Conservation (phyloP, 1,140 invertebrate genomes). For the Ganaspis sp. region DNA sequence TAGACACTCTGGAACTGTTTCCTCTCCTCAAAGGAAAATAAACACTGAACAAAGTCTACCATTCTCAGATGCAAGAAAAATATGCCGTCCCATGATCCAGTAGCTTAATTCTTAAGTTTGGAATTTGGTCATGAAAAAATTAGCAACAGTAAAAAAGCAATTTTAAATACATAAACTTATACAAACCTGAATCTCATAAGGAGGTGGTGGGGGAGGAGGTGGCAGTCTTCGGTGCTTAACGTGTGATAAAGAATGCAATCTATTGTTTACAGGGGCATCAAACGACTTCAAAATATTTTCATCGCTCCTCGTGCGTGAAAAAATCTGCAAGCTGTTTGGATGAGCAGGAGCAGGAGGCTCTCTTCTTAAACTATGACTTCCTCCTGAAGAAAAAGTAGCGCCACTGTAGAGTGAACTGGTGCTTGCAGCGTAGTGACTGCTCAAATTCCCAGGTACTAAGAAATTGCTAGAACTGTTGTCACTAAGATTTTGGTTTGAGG, state of each 20-base stretch:
- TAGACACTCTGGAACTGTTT: no score
- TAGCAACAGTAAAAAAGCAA: neutral
- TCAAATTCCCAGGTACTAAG: constrained; percentile 62
- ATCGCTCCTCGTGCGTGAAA: constrained; percentile 84
- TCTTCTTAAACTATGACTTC: constrained; percentile 74
- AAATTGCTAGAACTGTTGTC: constrained; percentile 64
- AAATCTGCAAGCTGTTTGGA: constrained; percentile 74
- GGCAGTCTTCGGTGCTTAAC: constrained; percentile 81
- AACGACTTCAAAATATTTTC: constrained; percentile 86
- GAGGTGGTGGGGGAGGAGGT: constrained; percentile 84
- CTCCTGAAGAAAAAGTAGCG: constrained; percentile 72
- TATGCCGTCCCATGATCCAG: no score
- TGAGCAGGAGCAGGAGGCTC: constrained; percentile 76
- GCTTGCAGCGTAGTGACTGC: constrained; percentile 71
- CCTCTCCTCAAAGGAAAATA: no score
- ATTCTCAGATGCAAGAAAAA: no score
- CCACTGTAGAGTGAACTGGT: constrained; percentile 76
- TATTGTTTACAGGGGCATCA: constrained; percentile 70
- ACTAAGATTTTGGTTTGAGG: constrained; percentile 85
- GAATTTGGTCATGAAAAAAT: no score
- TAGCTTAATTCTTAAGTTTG: no score
- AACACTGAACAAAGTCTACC: no score
- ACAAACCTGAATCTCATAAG: constrained; percentile 78
- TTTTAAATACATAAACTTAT: neutral
- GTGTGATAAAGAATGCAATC: constrained; percentile 72